Evolutionary conservation across 2,797 vertebrate genomes (phyloP).

Genomic region (Iguana delicatissima): DNA sequence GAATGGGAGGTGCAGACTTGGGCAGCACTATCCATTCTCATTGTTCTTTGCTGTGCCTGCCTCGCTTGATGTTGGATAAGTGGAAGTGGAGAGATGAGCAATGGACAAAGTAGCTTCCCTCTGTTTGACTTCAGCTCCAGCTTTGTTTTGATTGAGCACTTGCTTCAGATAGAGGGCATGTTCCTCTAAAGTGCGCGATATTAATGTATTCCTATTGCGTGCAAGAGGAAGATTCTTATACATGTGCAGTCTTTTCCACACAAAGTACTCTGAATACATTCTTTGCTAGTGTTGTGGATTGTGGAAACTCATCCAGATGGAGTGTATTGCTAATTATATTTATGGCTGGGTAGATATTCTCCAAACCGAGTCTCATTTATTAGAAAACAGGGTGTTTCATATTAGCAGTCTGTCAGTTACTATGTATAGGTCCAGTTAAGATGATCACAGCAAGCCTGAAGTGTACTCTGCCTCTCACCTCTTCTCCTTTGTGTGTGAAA

Average conservation of each 20-base stretch:
- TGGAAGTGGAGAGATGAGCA: constrained; percentile 22
- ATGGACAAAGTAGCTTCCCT: constrained; percentile 72
- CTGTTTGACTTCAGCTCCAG: constrained; percentile 66
- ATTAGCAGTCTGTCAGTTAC: neutral
- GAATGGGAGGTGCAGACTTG: constrained; percentile 8
- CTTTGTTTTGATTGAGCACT: constrained; percentile 76
- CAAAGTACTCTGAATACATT: neutral
- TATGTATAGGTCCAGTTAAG: neutral
- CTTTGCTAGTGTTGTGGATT: neutral
- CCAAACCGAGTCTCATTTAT: neutral
- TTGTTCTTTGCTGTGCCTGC: constrained; percentile 5
- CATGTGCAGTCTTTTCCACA: neutral
- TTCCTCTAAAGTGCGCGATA: neutral
- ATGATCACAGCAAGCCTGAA: neutral
- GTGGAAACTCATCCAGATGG: neutral
- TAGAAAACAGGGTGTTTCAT: neutral
- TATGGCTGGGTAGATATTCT: neutral
- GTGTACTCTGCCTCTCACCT: neutral
- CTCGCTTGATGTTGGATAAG: neutral
- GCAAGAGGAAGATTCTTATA: constrained; percentile 51
- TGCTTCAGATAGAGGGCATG: constrained; percentile 59
- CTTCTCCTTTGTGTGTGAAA: neutral
- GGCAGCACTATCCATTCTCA: constrained; percentile 16
- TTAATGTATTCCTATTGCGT: constrained; percentile 50
- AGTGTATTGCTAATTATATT: neutral